Evolutionary conservation across 2,888 invertebrate genomes (phyloP), one percentile per base, ranked within the genome.

Genomic region (Euzophera pinguis): DNA sequence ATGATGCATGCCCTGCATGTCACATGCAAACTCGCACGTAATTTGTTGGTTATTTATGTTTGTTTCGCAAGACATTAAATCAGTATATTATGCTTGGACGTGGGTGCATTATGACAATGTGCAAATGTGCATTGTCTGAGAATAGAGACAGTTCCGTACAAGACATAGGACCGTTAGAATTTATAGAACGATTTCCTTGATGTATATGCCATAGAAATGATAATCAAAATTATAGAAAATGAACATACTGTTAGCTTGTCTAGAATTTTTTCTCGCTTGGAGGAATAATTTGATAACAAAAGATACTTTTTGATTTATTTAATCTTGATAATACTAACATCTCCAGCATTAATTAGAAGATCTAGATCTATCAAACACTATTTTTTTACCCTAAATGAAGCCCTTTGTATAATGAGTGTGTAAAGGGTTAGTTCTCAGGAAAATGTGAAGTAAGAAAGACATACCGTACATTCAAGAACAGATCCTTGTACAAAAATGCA

Each of bases 31-130:
- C 85, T 79, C 82, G 80, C 77, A 74, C 76, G 76, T 87, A 87
- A 89, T 89, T 88, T 84, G 85, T 84, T 69, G 78, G 78, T 85
- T 84, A 84, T 86, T 89, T 89, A 88, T 62, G 73, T 67, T 69
- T 68, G 79, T 86, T 83, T 82, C 79, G 82, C 74, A 83, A 81
- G 81, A 73, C 76, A 76, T 78, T 80, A 81, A 81, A 86, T 89
- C 82, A 81, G 73, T 77, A 77, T 84, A 87, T 88, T 88, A 89
- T 89, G 78, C 86, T 58, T 59, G 62, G 59, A 74, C 75, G 88
- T 86, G 81, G 87, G 88, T 74, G 84, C 75, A 68, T 75, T 83
- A 81, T 81, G 84, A 86, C 85, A 85, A 84, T 81, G 82, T 78
- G 80, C 78, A 76, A 83, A 82, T 72, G 71, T 68, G 76, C 70